Evolutionary conservation across 2,797 vertebrate species (phyloP), one percentile per base, ranked within the genome.

Genomic region (Danio tinwini): DNA sequence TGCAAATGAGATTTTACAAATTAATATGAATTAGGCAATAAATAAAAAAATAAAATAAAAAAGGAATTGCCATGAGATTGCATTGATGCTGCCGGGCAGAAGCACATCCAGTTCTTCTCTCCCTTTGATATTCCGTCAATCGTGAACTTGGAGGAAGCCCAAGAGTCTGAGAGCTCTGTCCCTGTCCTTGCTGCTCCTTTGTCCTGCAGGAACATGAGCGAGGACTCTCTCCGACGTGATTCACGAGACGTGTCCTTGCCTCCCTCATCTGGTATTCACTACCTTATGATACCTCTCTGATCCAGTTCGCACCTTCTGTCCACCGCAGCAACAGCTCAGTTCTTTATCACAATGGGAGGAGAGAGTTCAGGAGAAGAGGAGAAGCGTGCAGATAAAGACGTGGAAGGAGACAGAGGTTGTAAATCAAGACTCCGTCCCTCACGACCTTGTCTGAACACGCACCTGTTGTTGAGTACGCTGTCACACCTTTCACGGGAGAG

Each of bases 391-490:
- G 77, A 83, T 75, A 67, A 69, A 82, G 82, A 79, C 16, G 59
- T 47, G 59, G 70, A 67, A 75, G 29, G 21, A 77, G 81, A 74
- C 62, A 70, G 74, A 50, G 70, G 83, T 73, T 84, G 82, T 86
- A 84, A 86, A 86, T 86, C 82, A 84, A 81, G 72, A 42, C 40
- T 70, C n/a, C 16, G 82, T 84, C 82, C 74, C 61, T 80, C 68
- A 62, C 13, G 85, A 84, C 85, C 85, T 86, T 82, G 70, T 72
- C 70, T 62, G 80, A 7, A 42, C 65, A 68, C 14, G 55, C 47
- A 82, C 73, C 56, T 75, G 75, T 79, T 73, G 67, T 56, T 53
- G 68, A 82, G 73, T 81, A 50, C 19, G 44, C 47, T 63, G 75
- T 83, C 72, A 80, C 59, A 37, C 63, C 21, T 78, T 80, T 78